A percentile compares a stretch with the other conserved stretches of the same genome.
Conservation (phyloP, 1,140 invertebrate species). For the Drosophila gunungcola region DNA sequence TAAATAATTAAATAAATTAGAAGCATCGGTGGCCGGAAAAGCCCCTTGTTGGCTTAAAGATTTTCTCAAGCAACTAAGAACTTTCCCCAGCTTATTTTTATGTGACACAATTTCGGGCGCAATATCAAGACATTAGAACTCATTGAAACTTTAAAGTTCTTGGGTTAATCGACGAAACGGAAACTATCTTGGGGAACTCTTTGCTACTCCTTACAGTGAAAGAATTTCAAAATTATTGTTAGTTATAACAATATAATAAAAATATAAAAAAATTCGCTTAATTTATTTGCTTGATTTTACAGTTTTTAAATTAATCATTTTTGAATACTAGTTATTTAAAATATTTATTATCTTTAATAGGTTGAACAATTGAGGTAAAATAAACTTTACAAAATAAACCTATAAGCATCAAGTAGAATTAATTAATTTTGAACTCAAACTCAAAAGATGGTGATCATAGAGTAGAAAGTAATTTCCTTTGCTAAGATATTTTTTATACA, state of each 20-base stretch:
- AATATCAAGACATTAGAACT: conserved; percentile 14
- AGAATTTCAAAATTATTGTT: background rate
- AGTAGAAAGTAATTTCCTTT: background rate
- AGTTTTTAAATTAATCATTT: too few species aligned
- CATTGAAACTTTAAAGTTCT: conserved; percentile 10
- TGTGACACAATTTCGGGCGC: conserved; percentile 18
- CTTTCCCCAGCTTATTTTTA: conserved; percentile 20
- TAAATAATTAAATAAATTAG: conserved; percentile 49
- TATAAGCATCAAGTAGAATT: too few species aligned
- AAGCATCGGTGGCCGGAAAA: background rate
- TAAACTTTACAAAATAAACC: too few species aligned
- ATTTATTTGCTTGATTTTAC: too few species aligned
- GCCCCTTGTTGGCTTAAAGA: conserved; percentile 13
- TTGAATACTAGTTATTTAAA: too few species aligned
- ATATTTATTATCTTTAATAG: too few species aligned
- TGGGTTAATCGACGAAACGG: conserved; percentile 6
- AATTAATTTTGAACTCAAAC: background rate
- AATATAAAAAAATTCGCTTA: background rate
- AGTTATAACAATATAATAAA: background rate
- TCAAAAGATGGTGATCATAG: too few species aligned
- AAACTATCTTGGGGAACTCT: background rate
- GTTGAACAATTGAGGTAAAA: too few species aligned
- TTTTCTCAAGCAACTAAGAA: conserved; percentile 10
- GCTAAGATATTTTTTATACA: conserved; percentile 3
- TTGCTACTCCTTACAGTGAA: background rate